Percentiles rank a stretch among this genome's conserved stretches.
Evolutionary conservation across 2,797 vertebrate species (phyloP).

Genomic region (Oreochromis grahami): DNA sequence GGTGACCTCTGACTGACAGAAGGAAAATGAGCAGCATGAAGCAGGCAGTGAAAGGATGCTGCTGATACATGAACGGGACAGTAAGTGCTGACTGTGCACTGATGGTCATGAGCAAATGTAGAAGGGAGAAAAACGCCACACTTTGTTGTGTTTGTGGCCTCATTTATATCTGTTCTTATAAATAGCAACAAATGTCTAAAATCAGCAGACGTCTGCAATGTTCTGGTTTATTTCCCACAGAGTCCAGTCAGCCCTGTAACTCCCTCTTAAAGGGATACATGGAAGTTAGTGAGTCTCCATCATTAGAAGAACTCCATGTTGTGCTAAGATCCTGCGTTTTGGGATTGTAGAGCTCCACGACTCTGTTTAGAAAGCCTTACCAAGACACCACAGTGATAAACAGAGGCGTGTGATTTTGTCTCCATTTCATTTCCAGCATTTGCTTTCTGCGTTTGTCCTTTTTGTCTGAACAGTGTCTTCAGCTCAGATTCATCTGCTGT

Average conservation of each 20-base stretch:
- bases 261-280: not conserved
- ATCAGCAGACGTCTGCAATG: not conserved
- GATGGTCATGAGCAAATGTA: not conserved
- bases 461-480: slow-evolving; percentile 13
- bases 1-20: not conserved
- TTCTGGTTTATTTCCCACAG: not conserved
- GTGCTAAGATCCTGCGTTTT: not conserved
- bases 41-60: not conserved
- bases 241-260: not conserved
- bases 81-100: not conserved
- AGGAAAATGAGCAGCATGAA: not conserved
- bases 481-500: slow-evolving; percentile 10
- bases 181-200: not conserved
- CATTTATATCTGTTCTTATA: not conserved
- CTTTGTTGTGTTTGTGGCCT: not conserved
- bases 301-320: not conserved
- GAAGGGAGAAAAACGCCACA: not conserved
- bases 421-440: not conserved
- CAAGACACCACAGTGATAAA: not conserved
- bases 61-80: not conserved
- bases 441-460: not conserved
- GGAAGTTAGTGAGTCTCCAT: not conserved
- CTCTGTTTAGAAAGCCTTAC: not conserved
- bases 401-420: not conserved
- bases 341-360: not conserved